A percentile compares a stretch with the other conserved stretches of the same genome.
phyloP scores from a whole-genome alignment of 53 echinoderm and acorn worm species.

The Paelopatides confundens region DNA sequence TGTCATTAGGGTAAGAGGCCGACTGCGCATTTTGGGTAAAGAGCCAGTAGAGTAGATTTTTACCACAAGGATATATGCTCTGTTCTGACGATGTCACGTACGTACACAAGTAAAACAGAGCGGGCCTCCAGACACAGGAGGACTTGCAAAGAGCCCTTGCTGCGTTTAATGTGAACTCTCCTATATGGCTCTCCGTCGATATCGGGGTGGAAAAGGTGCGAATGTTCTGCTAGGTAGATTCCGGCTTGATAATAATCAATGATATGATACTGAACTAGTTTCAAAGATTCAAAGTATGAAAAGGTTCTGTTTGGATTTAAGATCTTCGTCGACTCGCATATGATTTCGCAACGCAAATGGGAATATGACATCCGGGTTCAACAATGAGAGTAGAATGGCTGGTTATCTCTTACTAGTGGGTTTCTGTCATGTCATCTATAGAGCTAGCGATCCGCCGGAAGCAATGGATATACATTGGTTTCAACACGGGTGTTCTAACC shows the following conservation, averaged over 20 bases:
- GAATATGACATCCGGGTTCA: conserved; percentile 22
- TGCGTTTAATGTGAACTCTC: conserved; percentile 11
- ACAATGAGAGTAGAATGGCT: conserved; percentile 23
- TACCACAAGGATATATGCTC: not conserved
- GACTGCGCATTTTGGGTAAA: conserved; percentile 40
- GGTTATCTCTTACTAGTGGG: conserved; percentile 5
- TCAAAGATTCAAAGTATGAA: conserved; percentile 30
- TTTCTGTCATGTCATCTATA: conserved; percentile 6
- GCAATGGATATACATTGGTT: not conserved
- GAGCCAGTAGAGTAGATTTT: conserved; percentile 1
- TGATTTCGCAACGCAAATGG: conserved; percentile 26
- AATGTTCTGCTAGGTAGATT: conserved; percentile 11
- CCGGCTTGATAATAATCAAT: conserved; percentile 21
- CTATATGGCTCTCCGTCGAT: conserved; percentile 15
- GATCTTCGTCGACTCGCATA: not conserved
- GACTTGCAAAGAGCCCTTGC: not conserved
- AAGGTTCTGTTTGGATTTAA: conserved; percentile 15
- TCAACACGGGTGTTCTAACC: not conserved
- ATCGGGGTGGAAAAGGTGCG: conserved; percentile 24
- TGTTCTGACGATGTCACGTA: conserved; percentile 10
- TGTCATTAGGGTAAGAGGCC: conserved; percentile 16
- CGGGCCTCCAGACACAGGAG: conserved; percentile 4
- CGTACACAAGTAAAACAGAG: conserved; percentile 8
- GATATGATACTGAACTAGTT: conserved; percentile 26
- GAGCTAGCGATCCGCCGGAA: conserved; percentile 34